Evolutionary conservation across 2,113 vertebrate species (phyloP).

Genomic region (Anseranas semipalmata): DNA sequence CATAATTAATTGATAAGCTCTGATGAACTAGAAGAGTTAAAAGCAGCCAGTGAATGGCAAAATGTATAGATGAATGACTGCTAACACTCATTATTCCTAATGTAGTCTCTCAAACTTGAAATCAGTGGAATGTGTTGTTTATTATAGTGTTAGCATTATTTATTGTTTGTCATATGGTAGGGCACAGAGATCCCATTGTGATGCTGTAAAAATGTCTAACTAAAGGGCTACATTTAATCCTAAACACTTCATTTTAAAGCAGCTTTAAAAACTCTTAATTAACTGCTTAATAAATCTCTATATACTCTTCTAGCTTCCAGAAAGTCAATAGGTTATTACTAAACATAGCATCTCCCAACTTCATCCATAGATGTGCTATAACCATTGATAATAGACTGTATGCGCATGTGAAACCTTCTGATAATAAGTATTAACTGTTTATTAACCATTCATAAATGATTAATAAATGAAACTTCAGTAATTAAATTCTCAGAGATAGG

Average conservation of each 20-base stretch:
- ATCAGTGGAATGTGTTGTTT: conserved; percentile 6
- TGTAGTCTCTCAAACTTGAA: conserved; percentile 20
- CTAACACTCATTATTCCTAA: neutral
- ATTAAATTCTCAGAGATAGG: neutral
- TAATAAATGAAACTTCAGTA: neutral
- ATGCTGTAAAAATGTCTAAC: neutral
- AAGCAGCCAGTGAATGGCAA: neutral
- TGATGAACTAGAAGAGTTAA: neutral
- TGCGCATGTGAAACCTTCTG: neutral
- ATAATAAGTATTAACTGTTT: neutral
- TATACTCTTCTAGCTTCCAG: neutral
- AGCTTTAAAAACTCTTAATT: neutral
- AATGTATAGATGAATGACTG: neutral
- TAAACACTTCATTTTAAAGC: neutral
- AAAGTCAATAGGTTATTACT: neutral
- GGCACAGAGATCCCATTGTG: neutral
- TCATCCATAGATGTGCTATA: neutral
- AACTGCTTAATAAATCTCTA: neutral
- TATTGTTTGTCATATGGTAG: neutral
- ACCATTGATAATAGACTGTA: neutral
- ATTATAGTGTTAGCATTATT: neutral
- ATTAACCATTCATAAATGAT: neutral
- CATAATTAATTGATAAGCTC: neutral
- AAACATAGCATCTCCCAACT: neutral
- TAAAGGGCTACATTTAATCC: neutral